A percentile compares a stretch with the other conserved stretches of the same genome.
These are phyloP conservation scores for Diachasma alloeum DNA, from an alignment of 1,140 invertebrate species.

Conservation along the genomic window DNA sequence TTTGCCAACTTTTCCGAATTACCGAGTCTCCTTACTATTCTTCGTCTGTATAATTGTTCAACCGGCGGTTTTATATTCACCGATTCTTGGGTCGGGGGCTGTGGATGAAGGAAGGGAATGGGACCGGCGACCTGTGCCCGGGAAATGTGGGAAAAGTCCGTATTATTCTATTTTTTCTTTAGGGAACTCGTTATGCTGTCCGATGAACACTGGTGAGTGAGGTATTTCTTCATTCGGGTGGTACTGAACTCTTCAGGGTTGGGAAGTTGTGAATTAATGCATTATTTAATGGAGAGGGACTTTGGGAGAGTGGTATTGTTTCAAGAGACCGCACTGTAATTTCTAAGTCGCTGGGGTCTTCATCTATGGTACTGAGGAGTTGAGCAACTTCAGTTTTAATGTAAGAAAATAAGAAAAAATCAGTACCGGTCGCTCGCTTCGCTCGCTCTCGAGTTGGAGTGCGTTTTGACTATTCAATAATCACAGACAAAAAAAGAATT, in stretches of 20 bases:
- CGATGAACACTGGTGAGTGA: not conserved
- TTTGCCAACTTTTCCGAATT: conserved; percentile 21
- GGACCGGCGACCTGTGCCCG: not conserved
- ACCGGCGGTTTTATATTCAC: not conserved
- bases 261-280: not conserved
- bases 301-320: too few species aligned
- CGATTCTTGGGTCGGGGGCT: not conserved
- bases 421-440: too few species aligned
- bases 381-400: too few species aligned
- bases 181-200: not conserved
- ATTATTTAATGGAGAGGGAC: not conserved
- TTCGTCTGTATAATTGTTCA: conserved; percentile 10
- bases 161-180: not conserved
- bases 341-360: too few species aligned
- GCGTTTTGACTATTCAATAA: too few species aligned
- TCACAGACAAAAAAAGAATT: too few species aligned
- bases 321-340: too few species aligned
- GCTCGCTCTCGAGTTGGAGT: too few species aligned
- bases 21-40: conserved; percentile 1
- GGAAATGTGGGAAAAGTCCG: not conserved
- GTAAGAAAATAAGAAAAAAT: too few species aligned
- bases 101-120: not conserved
- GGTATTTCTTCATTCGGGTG: not conserved
- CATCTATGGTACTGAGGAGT: too few species aligned
- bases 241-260: not conserved